phyloP scores from a whole-genome alignment of 2,888 invertebrate genomes.

The Perithous albicinctus region DNA sequence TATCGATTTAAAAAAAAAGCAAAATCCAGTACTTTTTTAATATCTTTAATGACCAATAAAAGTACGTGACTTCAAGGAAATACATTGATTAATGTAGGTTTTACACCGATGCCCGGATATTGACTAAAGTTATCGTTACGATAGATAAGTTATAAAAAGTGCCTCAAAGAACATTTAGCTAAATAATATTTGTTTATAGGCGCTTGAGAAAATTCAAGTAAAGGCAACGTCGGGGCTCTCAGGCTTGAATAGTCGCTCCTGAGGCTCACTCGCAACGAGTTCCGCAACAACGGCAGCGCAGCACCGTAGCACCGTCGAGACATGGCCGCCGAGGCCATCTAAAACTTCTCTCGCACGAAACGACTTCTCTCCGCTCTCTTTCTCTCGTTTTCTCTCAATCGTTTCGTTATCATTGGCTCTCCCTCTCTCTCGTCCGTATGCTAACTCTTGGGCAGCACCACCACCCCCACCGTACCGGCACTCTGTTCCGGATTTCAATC shows the following conservation, averaged over 20 bases:
- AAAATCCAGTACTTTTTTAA: too few relatives aligned
- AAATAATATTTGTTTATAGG: background rate
- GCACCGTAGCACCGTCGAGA: constrained; percentile 68
- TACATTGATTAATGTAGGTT: background rate
- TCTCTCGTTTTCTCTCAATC: constrained; percentile 47
- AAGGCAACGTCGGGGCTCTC: constrained; percentile 40
- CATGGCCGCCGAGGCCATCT: constrained; percentile 84
- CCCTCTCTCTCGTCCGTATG: constrained; percentile 39
- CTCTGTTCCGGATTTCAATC: constrained; percentile 53
- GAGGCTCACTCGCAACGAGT: constrained; percentile 50
- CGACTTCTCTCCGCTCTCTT: constrained; percentile 54
- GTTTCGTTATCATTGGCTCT: constrained; percentile 29
- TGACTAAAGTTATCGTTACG: background rate
- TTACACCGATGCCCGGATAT: background rate
- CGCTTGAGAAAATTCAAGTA: too few relatives aligned
- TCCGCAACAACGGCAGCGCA: constrained; percentile 72
- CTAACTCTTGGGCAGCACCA: constrained; percentile 20
- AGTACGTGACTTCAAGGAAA: background rate
- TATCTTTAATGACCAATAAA: background rate
- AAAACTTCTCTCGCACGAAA: constrained; percentile 74
- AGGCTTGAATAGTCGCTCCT: constrained; percentile 40
- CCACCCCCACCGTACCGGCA: constrained; percentile 31
- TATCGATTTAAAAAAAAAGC: too few relatives aligned
- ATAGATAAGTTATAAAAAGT: background rate
- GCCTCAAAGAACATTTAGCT: background rate